phyloP scores from a whole-genome alignment of 2,888 invertebrate species.

The Ramazzottius varieornatus region DNA sequence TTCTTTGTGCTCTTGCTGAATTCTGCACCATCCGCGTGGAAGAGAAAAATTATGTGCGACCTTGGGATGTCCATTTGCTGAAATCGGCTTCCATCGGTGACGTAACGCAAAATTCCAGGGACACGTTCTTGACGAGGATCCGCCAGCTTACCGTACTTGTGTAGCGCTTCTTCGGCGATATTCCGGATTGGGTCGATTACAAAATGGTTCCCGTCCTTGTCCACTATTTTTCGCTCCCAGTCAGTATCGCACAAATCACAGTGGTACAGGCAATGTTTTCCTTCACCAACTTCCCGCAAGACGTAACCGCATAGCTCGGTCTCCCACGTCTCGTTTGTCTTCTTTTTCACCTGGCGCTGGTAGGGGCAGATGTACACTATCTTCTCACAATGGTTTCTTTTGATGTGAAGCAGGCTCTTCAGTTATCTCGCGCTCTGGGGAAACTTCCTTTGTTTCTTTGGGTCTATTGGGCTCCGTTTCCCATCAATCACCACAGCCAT shows the following conservation, averaged over 20 bases:
- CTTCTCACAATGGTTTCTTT: not conserved
- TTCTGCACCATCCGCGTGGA: not conserved
- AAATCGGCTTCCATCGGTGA: not conserved
- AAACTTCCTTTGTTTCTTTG: too few relatives aligned
- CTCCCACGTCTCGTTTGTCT: not conserved
- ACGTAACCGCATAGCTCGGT: not conserved
- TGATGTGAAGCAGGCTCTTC: too few relatives aligned
- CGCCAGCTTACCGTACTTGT: not conserved
- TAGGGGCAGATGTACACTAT: not conserved
- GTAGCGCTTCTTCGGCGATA: not conserved
- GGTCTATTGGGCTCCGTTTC: too few relatives aligned
- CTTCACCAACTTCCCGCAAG: not conserved
- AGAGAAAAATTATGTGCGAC: not conserved
- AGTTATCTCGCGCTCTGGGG: not conserved
- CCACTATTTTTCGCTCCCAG: not conserved
- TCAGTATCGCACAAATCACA: not conserved
- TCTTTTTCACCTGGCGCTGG: not conserved
- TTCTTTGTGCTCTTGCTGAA: not conserved
- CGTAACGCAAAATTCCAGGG: not conserved
- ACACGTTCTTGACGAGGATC: not conserved
- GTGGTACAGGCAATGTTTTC: not conserved
- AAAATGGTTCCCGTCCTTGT: constrained; percentile 1
- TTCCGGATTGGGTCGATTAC: not conserved
- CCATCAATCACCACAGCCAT: not conserved
- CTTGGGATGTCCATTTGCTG: not conserved